Conservation (phyloP, 2,888 invertebrate species). For the Dryadula phaetusa region DNA sequence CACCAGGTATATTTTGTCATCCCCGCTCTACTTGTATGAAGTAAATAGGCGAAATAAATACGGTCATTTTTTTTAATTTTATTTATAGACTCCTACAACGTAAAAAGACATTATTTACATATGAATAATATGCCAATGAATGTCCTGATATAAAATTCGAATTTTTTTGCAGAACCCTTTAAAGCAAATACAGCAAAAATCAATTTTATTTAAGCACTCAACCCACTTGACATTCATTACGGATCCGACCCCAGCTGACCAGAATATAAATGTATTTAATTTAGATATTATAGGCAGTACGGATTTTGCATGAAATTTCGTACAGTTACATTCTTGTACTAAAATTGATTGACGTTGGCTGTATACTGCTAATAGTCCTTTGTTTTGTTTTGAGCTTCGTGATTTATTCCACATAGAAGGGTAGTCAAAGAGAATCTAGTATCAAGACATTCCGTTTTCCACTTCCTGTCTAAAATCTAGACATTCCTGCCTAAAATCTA, state of each 20-base stretch:
- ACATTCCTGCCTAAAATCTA: no score
- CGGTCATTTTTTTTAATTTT: no score
- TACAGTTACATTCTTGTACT: neutral
- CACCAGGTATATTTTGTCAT: no score
- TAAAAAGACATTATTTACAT: no score
- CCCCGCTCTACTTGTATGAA: no score
- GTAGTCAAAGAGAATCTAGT: no score
- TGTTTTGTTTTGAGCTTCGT: neutral
- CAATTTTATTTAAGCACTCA: conserved; percentile 11
- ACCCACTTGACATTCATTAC: conserved; percentile 29
- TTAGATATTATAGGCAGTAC: conserved; percentile 17
- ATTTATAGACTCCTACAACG: no score
- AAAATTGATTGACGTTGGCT: neutral
- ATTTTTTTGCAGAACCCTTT: neutral
- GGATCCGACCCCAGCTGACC: conserved; percentile 1
- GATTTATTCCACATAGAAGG: neutral
- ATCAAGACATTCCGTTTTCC: no score
- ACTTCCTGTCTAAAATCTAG: no score
- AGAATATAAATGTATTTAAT: conserved; percentile 26
- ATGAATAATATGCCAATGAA: neutral
- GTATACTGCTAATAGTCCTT: no score
- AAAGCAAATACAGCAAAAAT: conserved; percentile 21
- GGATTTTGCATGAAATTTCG: conserved; percentile 14
- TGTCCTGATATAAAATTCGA: neutral
- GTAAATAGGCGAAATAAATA: no score